Evolutionary conservation across 2,113 vertebrate species (phyloP).

Genomic region (Tichodroma muraria): DNA sequence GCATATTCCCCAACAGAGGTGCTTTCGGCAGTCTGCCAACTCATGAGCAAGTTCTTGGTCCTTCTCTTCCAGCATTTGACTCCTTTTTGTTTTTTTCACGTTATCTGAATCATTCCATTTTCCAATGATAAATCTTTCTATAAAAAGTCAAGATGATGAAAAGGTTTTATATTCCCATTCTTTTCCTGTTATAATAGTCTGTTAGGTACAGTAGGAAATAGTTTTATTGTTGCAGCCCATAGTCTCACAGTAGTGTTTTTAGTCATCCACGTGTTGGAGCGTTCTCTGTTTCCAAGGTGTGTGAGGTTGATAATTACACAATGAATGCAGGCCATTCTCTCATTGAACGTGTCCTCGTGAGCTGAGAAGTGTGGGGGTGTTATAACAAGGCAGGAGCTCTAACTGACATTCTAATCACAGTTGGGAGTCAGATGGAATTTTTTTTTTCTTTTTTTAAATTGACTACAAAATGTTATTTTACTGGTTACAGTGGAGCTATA

Average conservation of each 20-base stretch:
- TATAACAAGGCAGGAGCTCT: conserved; percentile 55
- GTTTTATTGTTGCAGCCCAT: conserved; percentile 47
- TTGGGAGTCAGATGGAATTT: background rate
- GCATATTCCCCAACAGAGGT: conserved; percentile 58
- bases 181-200: background rate
- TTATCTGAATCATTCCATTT: conserved; percentile 18
- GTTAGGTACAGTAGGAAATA: background rate
- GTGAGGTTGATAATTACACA: conserved; percentile 51
- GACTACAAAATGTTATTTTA: conserved; percentile 43
- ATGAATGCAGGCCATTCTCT: conserved; percentile 13
- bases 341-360: conserved; percentile 55
- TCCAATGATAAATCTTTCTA: conserved; percentile 2
- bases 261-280: conserved; percentile 12
- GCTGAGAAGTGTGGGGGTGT: conserved; percentile 30
- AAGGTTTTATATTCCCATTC: background rate
- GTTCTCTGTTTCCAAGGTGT: conserved; percentile 26
- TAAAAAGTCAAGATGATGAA: conserved; percentile 1
- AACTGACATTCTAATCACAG: conserved; percentile 47
- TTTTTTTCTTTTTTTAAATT: background rate
- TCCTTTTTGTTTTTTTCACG: background rate
- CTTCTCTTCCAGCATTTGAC: conserved; percentile 35
- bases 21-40: conserved; percentile 53
- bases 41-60: conserved; percentile 41
- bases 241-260: conserved; percentile 33
- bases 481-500: background rate